Evolutionary conservation across 2,888 invertebrate genomes (phyloP).

Genomic region (Cabera pusaria): DNA sequence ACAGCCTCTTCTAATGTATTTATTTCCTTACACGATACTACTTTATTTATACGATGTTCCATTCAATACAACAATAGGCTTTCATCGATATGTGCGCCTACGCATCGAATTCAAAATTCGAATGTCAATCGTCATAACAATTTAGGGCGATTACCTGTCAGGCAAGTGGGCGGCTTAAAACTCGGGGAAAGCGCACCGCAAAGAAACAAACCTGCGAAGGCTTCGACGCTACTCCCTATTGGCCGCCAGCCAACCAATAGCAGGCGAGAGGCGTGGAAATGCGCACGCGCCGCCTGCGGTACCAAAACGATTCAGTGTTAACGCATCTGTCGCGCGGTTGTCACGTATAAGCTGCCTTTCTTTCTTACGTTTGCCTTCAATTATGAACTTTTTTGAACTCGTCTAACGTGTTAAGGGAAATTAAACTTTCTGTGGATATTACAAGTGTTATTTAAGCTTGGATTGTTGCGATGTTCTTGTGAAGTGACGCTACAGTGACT

Average conservation of each 20-base stretch:
- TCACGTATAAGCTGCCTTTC: constrained; percentile 50
- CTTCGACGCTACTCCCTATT: constrained; percentile 60
- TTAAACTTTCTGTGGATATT: constrained; percentile 32
- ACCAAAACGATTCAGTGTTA: constrained; percentile 60
- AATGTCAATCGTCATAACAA: constrained; percentile 55
- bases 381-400: constrained; percentile 65
- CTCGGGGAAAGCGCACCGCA: constrained; percentile 50
- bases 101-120: constrained; percentile 49
- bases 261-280: constrained; percentile 52
- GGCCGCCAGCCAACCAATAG: constrained; percentile 57
- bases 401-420: constrained; percentile 40
- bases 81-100: constrained; percentile 63
- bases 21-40: constrained; percentile 14
- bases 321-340: constrained; percentile 67
- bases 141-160: constrained; percentile 63
- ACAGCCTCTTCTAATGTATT: constrained; percentile 6
- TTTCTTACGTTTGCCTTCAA: constrained; percentile 49
- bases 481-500: constrained; percentile 57
- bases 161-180: constrained; percentile 67
- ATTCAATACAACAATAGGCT: constrained; percentile 51
- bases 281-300: constrained; percentile 75
- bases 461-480: constrained; percentile 58
- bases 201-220: constrained; percentile 42
- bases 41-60: constrained; percentile 30
- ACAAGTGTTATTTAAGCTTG: constrained; percentile 36